Evolutionary conservation across 2,113 vertebrate genomes (phyloP), one percentile per base, ranked within the genome.

Genomic region (Rhipidura dahli): DNA sequence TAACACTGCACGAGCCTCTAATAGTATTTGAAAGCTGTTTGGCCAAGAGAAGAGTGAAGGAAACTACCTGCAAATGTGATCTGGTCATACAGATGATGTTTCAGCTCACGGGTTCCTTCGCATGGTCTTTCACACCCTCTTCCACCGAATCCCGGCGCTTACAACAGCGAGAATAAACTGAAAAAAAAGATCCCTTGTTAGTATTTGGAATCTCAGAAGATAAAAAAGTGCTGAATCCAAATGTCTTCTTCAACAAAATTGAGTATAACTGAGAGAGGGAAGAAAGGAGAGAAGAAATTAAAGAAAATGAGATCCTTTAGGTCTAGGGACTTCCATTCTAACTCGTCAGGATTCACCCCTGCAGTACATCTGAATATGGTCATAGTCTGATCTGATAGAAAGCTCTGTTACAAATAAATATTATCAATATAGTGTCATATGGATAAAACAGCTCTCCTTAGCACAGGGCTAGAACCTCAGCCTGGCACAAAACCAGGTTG

Each of bases 21-120:
- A 28, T 13, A 60, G 44, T 21, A 39, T 22, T 47, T 65, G 42
- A 85, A 59, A 66, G 37, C 27, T 56, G 26, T 84, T 94, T 72
- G 84, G 35, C 59, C 73, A 76, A 44, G 66, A 63, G 65, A 68
- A 61, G 24, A 73, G 56, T 10, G 61, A 85, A 69, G 33, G 70
- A 86, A 80, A 23, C 7, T 96, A 97, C 97, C 97, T 96, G 90
- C 47, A 78, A 57, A 35, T 60, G 39, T 0, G 3, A 20, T 65
- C 42, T 69, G 51, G 70, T 97, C 94, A 97, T 93, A 92, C 31
- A 47, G 86, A 90, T 47, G 86, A 83, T 39, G 72, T 83, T 86
- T 91, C 91, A 66, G 42, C 26, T 77, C n/a, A 37, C 0, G 1
- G 61, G 16, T 49, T 28, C 6, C 76, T 93, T 94, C 1, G 4